Evolutionary conservation across 2,797 vertebrate species (phyloP), one percentile per base, ranked within the genome.

Genomic region (Halcyon smyrnensis): DNA sequence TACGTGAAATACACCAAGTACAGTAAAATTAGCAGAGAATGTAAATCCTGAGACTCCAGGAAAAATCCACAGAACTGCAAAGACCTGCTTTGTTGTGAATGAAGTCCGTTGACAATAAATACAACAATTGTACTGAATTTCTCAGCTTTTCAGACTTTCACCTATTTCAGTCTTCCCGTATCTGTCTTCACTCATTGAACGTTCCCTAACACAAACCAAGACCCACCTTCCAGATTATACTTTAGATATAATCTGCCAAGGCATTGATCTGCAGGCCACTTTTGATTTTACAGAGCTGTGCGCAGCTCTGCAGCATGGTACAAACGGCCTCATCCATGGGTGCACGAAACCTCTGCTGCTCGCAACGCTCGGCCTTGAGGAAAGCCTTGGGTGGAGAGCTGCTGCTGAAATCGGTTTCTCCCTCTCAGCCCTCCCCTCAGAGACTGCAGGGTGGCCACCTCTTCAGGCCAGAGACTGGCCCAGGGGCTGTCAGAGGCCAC

Each of bases 331-430:
- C 32, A 4, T 7, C 13, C 48, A 16, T 0, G 0, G 3, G n/a
- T 2, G 1, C 1, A 3, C 8, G 41, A 45, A 24, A 21, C 2
- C 28, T 51, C 28, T 51, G 64, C 64, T 41, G 73, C 24, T 27
- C 11, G 0, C 11, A 8, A 1, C 0, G 0, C 41, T 14, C 3
- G 17, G 8, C 19, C 71, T 28, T 1, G 6, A 8, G 0, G 9
- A 15, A 3, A 39, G 39, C 16, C 60, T 4, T 3, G 8, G 24
- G 21, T 9, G 80, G 32, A 12, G 18, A 53, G 36, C 0, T 6
- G 1, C 43, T 25, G 81, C 45, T 73, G 21, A 17, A 18, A 15
- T 1, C 20, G 4, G 21, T 11, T n/a, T 48, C 16, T 27, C 11
- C 3, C 36, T 11, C 7, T 8, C 65, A 57, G 5, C 27, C 39